Percentiles rank a stretch among this genome's conserved stretches.
phyloP scores from a whole-genome alignment of 2,113 vertebrate genomes.

The Apistogramma diplotaenia region DNA sequence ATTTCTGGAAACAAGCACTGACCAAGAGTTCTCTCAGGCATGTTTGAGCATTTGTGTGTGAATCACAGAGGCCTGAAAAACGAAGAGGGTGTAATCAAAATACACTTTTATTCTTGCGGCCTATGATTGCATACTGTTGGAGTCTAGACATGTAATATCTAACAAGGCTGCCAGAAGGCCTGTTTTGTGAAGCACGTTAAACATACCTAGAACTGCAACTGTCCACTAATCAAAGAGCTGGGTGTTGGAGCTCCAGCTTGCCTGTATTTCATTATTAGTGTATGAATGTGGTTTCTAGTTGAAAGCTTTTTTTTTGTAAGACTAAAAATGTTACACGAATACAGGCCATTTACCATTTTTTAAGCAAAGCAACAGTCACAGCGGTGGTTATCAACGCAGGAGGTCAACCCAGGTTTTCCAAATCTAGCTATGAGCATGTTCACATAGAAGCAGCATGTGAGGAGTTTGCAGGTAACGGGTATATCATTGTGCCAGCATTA shows the following conservation, averaged over 20 bases:
- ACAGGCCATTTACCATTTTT: not conserved
- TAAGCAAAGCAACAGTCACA: not conserved
- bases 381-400: not conserved
- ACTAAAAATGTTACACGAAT: not conserved
- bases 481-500: not conserved
- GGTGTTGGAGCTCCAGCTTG: not conserved
- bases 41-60: constrained; percentile 7
- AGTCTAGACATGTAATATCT: constrained; percentile 19
- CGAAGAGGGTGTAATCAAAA: not conserved
- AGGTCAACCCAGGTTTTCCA: not conserved
- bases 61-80: not conserved
- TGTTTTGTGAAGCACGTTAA: not conserved
- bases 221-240: not conserved
- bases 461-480: not conserved
- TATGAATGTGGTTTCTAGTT: not conserved
- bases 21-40: not conserved
- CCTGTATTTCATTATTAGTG: not conserved
- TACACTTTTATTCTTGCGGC: not conserved
- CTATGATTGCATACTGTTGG: not conserved
- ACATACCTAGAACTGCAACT: not conserved
- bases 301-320: not conserved
- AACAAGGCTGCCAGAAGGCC: not conserved
- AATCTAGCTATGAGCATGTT: not conserved
- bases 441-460: not conserved
- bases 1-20: not conserved